Evolutionary conservation across 2,113 vertebrate genomes (phyloP).

Genomic region (Dascyllus trimaculatus): DNA sequence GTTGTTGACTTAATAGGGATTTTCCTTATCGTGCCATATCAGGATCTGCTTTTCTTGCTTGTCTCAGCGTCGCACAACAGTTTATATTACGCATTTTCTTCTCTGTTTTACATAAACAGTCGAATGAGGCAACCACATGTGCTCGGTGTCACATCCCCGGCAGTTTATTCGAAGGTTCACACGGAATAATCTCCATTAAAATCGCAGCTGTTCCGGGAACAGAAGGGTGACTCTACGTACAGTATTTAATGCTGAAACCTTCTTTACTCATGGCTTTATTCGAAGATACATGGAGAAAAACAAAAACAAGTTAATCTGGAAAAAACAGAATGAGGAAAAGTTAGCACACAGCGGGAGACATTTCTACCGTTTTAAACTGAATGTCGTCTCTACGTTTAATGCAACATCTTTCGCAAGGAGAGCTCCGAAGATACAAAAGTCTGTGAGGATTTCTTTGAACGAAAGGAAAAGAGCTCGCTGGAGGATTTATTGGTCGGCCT

Average conservation of each 20-base stretch:
- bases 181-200: constrained; percentile 24
- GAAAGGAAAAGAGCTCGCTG: constrained; percentile 26
- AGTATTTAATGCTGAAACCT: constrained; percentile 58
- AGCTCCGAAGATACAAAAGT: constrained; percentile 8
- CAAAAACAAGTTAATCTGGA: constrained; percentile 17
- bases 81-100: constrained; percentile 17
- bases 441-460: constrained; percentile 35
- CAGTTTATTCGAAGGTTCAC: constrained; percentile 65
- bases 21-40: not conserved
- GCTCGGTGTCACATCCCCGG: constrained; percentile 40
- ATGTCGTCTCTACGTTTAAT: constrained; percentile 52
- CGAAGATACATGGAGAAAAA: constrained; percentile 35
- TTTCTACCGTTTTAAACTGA: constrained; percentile 1
- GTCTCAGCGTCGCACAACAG: not conserved
- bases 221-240: constrained; percentile 23
- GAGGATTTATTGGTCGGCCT: constrained; percentile 31
- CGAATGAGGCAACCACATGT: constrained; percentile 17
- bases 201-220: constrained; percentile 24
- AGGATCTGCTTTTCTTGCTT: not conserved
- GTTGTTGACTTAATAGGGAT: not conserved
- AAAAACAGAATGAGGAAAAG: constrained; percentile 12
- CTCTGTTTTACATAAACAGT: not conserved
- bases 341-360: constrained; percentile 31
- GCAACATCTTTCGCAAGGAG: constrained; percentile 48
- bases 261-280: constrained; percentile 26